phyloP scores from a whole-genome alignment of 2,888 invertebrate species.

The Leistus spinibarbis region DNA sequence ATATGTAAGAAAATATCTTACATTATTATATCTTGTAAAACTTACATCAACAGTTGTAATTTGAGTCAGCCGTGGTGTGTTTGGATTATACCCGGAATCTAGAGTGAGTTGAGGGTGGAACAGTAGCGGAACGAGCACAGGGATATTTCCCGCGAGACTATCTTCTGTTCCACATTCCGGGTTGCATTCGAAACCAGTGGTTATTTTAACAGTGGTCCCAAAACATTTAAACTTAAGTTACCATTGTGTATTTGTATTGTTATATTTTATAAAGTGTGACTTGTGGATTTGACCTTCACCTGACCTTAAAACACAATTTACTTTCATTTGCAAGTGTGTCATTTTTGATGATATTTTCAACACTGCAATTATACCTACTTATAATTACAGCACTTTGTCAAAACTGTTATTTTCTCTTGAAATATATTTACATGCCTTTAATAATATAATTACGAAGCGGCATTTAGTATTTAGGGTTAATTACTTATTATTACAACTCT shows the following conservation, averaged over 20 bases:
- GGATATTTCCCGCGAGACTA: slow-evolving; percentile 29
- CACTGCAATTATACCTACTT: background rate
- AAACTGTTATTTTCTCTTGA: background rate
- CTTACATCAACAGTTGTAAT: background rate
- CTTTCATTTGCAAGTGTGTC: background rate
- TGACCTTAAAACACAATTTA: background rate
- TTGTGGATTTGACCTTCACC: background rate
- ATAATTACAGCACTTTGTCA: background rate
- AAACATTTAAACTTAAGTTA: background rate
- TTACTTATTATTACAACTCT: background rate
- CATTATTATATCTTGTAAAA: background rate
- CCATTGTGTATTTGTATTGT: slow-evolving; percentile 17
- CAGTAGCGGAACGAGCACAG: slow-evolving; percentile 40
- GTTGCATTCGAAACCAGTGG: slow-evolving; percentile 8
- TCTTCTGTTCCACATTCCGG: slow-evolving; percentile 24
- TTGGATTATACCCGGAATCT: background rate
- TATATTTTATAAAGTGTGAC: background rate
- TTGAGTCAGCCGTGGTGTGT: background rate
- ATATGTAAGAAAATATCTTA: background rate
- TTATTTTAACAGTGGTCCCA: background rate
- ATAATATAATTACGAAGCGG: background rate
- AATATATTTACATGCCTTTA: background rate
- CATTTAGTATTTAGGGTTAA: background rate
- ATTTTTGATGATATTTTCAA: background rate
- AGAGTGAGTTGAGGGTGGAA: slow-evolving; percentile 21